Percentiles rank a stretch among this genome's conserved stretches.
Evolutionary conservation across 1,140 invertebrate genomes (phyloP).

Genomic region (Archivesica marissinica): DNA sequence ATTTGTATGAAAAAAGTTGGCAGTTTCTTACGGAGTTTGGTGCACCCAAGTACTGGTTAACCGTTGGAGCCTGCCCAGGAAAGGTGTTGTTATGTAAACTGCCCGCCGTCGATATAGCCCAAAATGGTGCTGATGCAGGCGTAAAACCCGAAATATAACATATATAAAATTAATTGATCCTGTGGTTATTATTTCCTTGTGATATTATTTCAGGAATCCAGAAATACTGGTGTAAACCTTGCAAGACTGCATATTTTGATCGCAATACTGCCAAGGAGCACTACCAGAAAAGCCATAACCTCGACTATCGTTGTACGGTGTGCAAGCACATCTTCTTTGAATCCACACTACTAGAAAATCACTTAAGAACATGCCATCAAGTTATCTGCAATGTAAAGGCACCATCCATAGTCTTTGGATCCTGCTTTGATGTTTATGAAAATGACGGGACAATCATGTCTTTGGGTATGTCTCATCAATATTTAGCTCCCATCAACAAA

Average conservation of each 20-base stretch:
- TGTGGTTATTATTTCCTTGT: no score
- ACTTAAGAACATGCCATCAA: neutral
- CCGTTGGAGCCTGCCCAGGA: no score
- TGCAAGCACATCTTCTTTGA: neutral
- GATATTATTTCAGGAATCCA: conserved; percentile 16
- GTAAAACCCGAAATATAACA: no score
- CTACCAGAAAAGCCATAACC: neutral
- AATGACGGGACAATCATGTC: neutral
- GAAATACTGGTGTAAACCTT: neutral
- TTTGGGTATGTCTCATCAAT: conserved; percentile 1
- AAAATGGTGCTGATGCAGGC: no score
- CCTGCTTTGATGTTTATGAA: neutral
- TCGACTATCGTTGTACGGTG: neutral
- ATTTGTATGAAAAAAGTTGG: no score
- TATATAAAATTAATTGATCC: no score
- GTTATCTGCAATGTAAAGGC: neutral
- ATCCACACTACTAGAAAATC: neutral
- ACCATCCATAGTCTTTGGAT: neutral
- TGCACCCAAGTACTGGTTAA: no score
- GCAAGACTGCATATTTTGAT: neutral
- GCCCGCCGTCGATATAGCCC: no score
- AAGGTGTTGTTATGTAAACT: no score
- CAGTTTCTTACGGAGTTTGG: no score
- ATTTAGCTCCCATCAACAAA: no score
- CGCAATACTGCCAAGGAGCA: neutral